Base-by-base conservation (phyloP, 2,797 vertebrate species). In the Gymnoscopelus microlampas region DNA sequence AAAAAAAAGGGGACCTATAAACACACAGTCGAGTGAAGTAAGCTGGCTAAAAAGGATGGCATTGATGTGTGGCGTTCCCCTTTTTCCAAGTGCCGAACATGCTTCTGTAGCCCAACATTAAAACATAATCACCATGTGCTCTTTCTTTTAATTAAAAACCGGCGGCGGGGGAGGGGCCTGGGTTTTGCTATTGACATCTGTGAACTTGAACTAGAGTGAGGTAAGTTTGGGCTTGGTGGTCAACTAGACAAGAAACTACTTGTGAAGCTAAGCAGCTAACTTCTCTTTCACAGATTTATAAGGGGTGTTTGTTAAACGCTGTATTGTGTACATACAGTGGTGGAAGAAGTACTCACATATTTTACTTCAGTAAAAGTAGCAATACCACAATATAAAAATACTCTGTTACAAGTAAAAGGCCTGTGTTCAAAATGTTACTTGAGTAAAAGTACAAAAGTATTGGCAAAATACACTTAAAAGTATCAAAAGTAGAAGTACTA, bases 121-220 rank as follows among this genome's bases (percentile, higher is more conserved):
- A 91, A 85, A 90, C 70, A 77, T 89, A 90, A 92, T 92, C 82
- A 88, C 79, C 68, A 70, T 66, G 75, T 73, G 67, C 72, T 5
- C 64, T 80, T 71, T 60, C 64, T 82, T 82, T 84, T 79, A 88
- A 87, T 85, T 85, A 84, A 76, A 70, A 86, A 19, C 81, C 64
- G 71, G 63, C 63, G 26, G 63, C 58, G 74, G 63, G 58, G 75
- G 70, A 64, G 62, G 74, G 65, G 63, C 57, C 29, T 71, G 5
- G 66, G 69, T 53, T 68, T 85, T 88, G 82, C 80, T 79, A 74
- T 65, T 66, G 76, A 81, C 84, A 88, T 87, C 79, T 83, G 88
- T 74, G 13, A 64, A 78, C 49, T 66, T 72, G 69, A 77, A 62
- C 44, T 70, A 74, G 53, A 82, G 80, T 5, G 68, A 70, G 11